Evolutionary conservation across 2,888 invertebrate genomes (phyloP), one percentile per base, ranked within the genome.

Genomic region (Arrhopalites spinosus): DNA sequence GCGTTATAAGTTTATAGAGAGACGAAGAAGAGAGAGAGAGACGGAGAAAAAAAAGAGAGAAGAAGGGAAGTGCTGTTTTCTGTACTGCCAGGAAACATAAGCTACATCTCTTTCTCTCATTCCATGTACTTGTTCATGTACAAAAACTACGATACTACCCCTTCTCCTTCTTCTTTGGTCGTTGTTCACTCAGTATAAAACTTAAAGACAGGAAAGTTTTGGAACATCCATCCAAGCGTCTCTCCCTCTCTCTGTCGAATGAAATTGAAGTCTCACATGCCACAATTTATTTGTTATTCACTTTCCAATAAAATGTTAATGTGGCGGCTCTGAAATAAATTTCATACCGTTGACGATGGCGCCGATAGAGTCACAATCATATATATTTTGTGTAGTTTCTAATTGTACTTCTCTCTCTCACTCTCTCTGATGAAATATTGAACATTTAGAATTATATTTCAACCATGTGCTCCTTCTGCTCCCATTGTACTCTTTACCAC

Each of bases 251-350:
- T 13, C 47, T 20, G 25, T 59, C 25, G 20, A 59, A 13, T 59
- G 5, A 25, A 13, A 59, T 25, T 20, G 13, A 27, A 25, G 59
- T 59, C 59, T 27, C 59, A 66, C 27, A 70, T 64, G 50, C 53
- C 20, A 74, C 78, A 79, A 82, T 82, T 82, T 82, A 82, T 82
- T 79, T 81, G 80, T 81, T 79, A 81, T 82, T 79, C 79, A 78
- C 78, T 81, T 80, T 81, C 81, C 80, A 82, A 82, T 82, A 82
- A 82, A 82, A 82, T 82, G 82, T 79, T 82, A 82, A 82, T 82
- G 80, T 77, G 77, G 76, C 77, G 77, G 72, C 56, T 74, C 61
- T 56, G 75, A 78, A 77, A 79, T 80, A 80, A 78, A 79, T 81
- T 79, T 77, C 68, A 63, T 68, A 72, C n/a, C 72, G 61, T 72